Evolutionary conservation across 2,888 invertebrate genomes (phyloP).

Genomic region (Entomobrya multifasciata): DNA sequence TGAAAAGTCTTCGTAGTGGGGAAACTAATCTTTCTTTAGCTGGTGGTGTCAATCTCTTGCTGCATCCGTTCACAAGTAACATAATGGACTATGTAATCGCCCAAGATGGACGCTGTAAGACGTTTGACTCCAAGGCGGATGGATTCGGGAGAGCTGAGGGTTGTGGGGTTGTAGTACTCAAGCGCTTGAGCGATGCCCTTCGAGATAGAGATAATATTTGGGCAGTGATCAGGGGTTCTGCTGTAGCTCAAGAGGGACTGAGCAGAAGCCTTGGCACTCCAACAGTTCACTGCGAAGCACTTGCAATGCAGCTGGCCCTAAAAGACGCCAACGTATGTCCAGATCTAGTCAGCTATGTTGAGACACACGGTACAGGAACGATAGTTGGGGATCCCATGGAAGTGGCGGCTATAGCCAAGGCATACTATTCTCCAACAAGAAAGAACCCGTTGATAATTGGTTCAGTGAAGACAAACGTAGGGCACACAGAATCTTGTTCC

Average conservation of each 20-base stretch:
- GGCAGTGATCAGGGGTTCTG: slow-evolving; percentile 48
- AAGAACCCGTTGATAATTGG: slow-evolving; percentile 54
- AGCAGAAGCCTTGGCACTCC: slow-evolving; percentile 44
- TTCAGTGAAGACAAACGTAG: slow-evolving; percentile 72
- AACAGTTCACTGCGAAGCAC: slow-evolving; percentile 37
- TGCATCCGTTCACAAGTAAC: slow-evolving; percentile 57
- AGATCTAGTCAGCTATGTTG: slow-evolving; percentile 12
- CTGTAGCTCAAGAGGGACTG: slow-evolving; percentile 37
- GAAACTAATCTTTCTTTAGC: slow-evolving; percentile 55
- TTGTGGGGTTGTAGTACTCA: slow-evolving; percentile 53
- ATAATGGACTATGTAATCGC: slow-evolving; percentile 75
- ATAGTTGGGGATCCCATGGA: slow-evolving; percentile 67
- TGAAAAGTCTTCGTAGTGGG: slow-evolving; percentile 38
- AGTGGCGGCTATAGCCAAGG: slow-evolving; percentile 45
- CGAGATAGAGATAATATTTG: slow-evolving; percentile 52
- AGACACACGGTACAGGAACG: slow-evolving; percentile 81
- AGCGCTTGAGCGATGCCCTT: slow-evolving; percentile 60
- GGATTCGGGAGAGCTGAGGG: slow-evolving; percentile 72
- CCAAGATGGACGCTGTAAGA: slow-evolving; percentile 69
- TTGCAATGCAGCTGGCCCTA: slow-evolving; percentile 17
- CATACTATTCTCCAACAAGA: slow-evolving; percentile 38
- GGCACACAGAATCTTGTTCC: slow-evolving; percentile 64
- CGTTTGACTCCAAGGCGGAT: slow-evolving; percentile 71
- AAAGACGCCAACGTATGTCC: neutral
- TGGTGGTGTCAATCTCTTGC: slow-evolving; percentile 69